Conservation (phyloP, 2,113 vertebrate genomes). For the Opisthocomus hoazin region DNA sequence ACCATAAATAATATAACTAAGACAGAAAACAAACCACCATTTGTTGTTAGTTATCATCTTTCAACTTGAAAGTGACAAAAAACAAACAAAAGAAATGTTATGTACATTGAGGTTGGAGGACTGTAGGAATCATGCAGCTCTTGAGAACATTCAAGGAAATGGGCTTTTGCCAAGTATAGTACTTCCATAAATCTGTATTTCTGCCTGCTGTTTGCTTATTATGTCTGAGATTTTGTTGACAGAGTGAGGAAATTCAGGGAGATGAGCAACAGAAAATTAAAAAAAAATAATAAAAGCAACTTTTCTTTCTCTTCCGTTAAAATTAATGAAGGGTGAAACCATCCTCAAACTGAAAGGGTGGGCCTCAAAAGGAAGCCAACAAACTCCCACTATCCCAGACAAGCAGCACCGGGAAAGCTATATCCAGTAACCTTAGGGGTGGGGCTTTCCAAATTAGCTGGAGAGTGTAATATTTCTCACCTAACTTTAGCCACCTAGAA, state of each 20-base stretch:
- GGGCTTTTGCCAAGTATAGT: not conserved
- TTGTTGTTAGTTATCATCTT: conserved; percentile 15
- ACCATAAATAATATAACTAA: not conserved
- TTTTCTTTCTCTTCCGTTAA: not conserved
- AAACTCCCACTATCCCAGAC: not conserved
- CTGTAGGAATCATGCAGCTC: not conserved
- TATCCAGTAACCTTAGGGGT: not conserved
- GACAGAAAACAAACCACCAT: conserved; percentile 8
- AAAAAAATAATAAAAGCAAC: not conserved
- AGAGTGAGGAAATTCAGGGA: not conserved
- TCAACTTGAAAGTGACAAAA: conserved; percentile 23
- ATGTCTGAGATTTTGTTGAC: not conserved
- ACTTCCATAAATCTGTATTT: conserved; percentile 31
- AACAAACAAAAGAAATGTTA: conserved; percentile 33
- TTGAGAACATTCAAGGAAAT: not conserved
- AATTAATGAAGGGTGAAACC: not conserved
- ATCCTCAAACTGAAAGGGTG: not conserved
- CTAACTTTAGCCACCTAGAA: not conserved
- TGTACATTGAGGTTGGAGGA: conserved; percentile 15
- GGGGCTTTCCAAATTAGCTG: not conserved
- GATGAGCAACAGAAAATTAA: not conserved
- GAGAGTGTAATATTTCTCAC: not conserved
- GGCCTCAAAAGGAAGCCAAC: not conserved
- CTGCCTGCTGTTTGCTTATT: conserved; percentile 27
- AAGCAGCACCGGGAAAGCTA: rapidly evolving